Evolutionary conservation across 1,140 invertebrate genomes (phyloP), one percentile per base, ranked within the genome.

Genomic region (Magallana gigas): DNA sequence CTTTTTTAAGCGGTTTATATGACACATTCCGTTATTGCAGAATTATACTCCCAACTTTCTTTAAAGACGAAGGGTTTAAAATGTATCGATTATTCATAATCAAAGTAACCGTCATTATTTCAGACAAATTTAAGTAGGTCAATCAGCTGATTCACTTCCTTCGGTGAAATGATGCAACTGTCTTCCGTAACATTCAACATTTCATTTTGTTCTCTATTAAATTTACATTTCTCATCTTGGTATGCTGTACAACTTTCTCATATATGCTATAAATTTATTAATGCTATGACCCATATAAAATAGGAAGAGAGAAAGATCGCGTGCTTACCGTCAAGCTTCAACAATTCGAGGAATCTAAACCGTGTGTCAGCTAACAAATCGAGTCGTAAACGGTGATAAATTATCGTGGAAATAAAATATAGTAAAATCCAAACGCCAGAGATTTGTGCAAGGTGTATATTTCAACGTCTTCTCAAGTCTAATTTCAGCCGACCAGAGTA

Each of bases 401-500:
- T 29, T 76, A 3, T 76, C 12, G 12, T 23, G 23, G 14, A 29
- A 23, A 48, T 76, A 36, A 64, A 76, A 29, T 76, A 76, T 11
- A 76, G 9, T 8, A 36, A 29, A 29, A 11, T 12, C 23, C 23
- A 76, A 76, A 12, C 23, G 36, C 9, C 8, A 29, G 23, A 76
- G 29, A 76, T 11, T 29, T 36, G 23, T 76, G 23, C 68, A 29
- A 12, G 9, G 18, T 76, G 68, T 29, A 76, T 12, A 29, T 29
- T 76, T 29, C 36, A 76, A 12, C 23, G 8, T 29, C 23, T 29
- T 29, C 23, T 12, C 23, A 11, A 23, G 8, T 71, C 6, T 71
- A 71, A 56, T 59, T 48, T 58, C 36, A 60, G 23, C 87, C 82
- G 80, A 85, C 80, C 14, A 62, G 59, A 60, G 12, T 64, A 7